Percentiles rank a stretch among this genome's conserved stretches.
phyloP scores from a whole-genome alignment of 2,888 invertebrate genomes.

The Eugnorisma glareosa region DNA sequence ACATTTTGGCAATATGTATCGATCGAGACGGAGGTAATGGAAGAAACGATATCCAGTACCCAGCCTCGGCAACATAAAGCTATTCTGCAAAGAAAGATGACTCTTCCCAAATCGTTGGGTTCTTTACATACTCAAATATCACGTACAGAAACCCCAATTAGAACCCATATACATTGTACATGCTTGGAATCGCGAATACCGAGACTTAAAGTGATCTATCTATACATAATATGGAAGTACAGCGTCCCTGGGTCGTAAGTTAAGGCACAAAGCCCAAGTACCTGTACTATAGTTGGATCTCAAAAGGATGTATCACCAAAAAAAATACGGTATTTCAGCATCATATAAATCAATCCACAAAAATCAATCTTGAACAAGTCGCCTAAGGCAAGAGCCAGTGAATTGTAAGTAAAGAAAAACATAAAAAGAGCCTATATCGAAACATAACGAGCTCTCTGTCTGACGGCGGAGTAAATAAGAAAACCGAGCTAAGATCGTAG shows the following conservation, averaged over 20 bases:
- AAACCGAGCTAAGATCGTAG: conserved; percentile 17
- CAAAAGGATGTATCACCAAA: background rate
- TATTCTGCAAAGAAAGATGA: background rate
- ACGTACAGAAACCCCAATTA: conserved; percentile 15
- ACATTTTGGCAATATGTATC: background rate
- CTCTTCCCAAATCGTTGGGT: background rate
- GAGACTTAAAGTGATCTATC: background rate
- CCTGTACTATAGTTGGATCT: background rate
- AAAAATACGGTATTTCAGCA: background rate
- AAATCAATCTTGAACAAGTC: conserved; percentile 18
- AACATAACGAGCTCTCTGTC: conserved; percentile 45
- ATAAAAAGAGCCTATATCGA: conserved; percentile 28
- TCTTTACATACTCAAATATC: conserved; percentile 13
- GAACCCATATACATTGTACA: background rate
- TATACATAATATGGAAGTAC: no score
- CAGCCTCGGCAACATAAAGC: background rate
- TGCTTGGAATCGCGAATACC: conserved; percentile 20
- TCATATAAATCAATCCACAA: conserved; percentile 12
- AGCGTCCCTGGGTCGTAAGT: background rate
- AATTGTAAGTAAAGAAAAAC: conserved; percentile 23
- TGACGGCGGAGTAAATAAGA: conserved; percentile 42
- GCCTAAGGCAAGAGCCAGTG: conserved; percentile 16
- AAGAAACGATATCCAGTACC: background rate
- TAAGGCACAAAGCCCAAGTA: background rate
- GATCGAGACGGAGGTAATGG: background rate